Evolutionary conservation across 2,888 invertebrate species (phyloP).

Genomic region (Aphidoletes aphidimyza): DNA sequence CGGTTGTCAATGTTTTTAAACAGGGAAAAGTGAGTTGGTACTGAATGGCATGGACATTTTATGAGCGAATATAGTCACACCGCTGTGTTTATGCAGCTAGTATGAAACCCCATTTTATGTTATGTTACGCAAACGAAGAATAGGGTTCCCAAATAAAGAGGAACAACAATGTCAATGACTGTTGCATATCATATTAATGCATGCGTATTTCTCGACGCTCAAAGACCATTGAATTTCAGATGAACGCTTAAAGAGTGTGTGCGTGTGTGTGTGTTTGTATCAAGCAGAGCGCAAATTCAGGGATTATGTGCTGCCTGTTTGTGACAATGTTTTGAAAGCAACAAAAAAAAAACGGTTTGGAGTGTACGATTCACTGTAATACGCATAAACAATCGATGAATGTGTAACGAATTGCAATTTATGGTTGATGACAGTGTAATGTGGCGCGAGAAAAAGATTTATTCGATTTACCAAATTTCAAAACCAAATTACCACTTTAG

Average conservation of each 20-base stretch:
- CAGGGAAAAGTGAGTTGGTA: constrained; percentile 8
- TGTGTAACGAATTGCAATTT: constrained; percentile 25
- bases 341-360: too few relatives aligned
- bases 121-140: not conserved
- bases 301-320: not conserved
- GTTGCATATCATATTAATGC: constrained; percentile 41
- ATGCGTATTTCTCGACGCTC: not conserved
- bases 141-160: constrained; percentile 31
- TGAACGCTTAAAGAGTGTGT: not conserved
- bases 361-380: not conserved
- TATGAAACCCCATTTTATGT: constrained; percentile 32
- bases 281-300: not conserved
- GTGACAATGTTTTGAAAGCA: not conserved
- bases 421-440: constrained; percentile 18
- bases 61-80: not conserved
- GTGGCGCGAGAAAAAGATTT: constrained; percentile 11
- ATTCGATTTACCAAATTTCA: constrained; percentile 29
- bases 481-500: not conserved
- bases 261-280: not conserved
- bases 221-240: not conserved
- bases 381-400: not conserved
- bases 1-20: not conserved
- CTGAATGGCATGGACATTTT: not conserved
- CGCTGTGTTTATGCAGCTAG: constrained; percentile 6
- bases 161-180: constrained; percentile 52